phyloP scores from a whole-genome alignment of 2,113 vertebrate species.

The Pyxicephalus adspersus region DNA sequence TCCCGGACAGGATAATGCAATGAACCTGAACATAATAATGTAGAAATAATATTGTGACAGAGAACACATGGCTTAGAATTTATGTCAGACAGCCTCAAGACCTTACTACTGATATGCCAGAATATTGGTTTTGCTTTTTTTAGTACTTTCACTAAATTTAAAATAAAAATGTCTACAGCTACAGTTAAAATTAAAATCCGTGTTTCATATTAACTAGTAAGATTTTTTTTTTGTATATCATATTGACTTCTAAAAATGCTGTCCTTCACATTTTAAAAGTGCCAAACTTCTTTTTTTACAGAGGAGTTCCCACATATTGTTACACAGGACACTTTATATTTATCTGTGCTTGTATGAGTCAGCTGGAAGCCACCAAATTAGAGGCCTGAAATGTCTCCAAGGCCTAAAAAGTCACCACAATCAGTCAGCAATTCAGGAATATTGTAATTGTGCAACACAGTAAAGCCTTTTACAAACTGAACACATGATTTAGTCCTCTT shows the following conservation, averaged over 20 bases:
- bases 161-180: neutral
- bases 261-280: no score
- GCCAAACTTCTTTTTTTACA: no score
- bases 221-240: neutral
- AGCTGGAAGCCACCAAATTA: no score
- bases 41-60: constrained; percentile 25
- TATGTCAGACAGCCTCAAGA: neutral
- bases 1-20: neutral
- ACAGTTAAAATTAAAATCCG: neutral
- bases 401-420: no score
- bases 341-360: no score
- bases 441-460: no score
- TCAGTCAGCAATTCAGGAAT: no score
- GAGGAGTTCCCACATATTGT: no score
- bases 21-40: constrained; percentile 17
- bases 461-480: no score
- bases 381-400: no score
- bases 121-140: constrained; percentile 19
- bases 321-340: no score
- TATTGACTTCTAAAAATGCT: neutral
- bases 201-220: neutral
- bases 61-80: neutral
- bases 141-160: neutral
- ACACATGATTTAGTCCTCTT: no score
- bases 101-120: constrained; percentile 2